phyloP scores from a whole-genome alignment of 1,140 invertebrate species.

The Chelonus insularis region DNA sequence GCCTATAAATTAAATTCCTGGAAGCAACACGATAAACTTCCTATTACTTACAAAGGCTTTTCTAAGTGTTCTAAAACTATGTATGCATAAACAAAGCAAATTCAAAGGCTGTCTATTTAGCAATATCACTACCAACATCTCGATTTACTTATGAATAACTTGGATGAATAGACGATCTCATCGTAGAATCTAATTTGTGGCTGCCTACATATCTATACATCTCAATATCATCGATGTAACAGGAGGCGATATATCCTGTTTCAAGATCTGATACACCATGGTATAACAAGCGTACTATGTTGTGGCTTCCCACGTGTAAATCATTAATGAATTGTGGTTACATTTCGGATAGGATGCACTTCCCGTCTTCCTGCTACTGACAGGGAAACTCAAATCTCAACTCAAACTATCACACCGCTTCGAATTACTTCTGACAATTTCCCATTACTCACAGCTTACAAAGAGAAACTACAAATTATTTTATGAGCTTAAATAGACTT shows the following conservation, averaged over 20 bases:
- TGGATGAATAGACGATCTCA: not conserved
- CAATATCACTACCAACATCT: not conserved
- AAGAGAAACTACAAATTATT: too few species aligned
- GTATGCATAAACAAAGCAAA: not conserved
- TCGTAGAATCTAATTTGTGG: not conserved
- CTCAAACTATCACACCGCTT: not conserved
- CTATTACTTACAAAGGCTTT: not conserved
- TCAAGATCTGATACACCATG: slow-evolving; percentile 12
- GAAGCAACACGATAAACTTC: slow-evolving; percentile 1
- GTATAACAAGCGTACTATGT: not conserved
- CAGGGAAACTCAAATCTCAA: not conserved
- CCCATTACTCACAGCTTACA: too few species aligned
- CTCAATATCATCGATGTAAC: slow-evolving; percentile 11
- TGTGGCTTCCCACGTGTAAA: slow-evolving; percentile 22
- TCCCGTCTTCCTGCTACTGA: slow-evolving; percentile 18
- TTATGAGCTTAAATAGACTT: too few species aligned
- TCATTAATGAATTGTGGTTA: slow-evolving; percentile 12
- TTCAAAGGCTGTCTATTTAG: not conserved
- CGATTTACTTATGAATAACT: slow-evolving; percentile 3
- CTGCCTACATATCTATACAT: not conserved
- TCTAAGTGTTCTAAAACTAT: slow-evolving; percentile 5
- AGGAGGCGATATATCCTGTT: slow-evolving; percentile 13
- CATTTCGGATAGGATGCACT: slow-evolving; percentile 3
- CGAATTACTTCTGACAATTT: too few species aligned
- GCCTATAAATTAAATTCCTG: slow-evolving; percentile 9